phyloP scores from a whole-genome alignment of 2,797 vertebrate species.

The Glyptemys insculpta region DNA sequence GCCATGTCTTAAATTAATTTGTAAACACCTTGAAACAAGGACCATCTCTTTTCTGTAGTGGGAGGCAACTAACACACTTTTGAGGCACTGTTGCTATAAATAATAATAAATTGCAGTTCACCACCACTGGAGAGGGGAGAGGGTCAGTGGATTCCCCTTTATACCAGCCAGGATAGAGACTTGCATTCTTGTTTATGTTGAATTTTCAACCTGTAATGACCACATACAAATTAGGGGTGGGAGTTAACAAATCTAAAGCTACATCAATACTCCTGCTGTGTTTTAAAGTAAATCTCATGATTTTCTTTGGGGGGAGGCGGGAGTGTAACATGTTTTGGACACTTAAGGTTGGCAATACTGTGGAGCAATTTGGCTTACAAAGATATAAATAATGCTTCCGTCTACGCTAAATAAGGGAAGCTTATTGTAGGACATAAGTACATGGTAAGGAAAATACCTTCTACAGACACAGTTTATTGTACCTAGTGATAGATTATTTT shows the following conservation, averaged over 20 bases:
- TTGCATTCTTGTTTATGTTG: not conserved
- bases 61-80: not conserved
- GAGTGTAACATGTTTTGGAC: fast-evolving
- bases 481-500: not conserved
- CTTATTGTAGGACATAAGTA: not conserved
- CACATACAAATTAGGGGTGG: not conserved
- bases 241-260: not conserved
- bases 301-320: not conserved
- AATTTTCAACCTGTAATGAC: not conserved
- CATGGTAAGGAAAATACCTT: fast-evolving
- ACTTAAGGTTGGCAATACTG: fast-evolving
- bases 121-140: not conserved
- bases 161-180: not conserved
- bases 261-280: no score
- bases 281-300: not conserved
- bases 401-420: fast-evolving
- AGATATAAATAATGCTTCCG: fast-evolving
- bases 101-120: not conserved
- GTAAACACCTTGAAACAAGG: not conserved
- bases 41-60: not conserved
- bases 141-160: not conserved
- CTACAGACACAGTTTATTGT: not conserved
- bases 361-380: fast-evolving
- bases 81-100: not conserved
- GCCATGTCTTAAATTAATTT: not conserved